Conservation (phyloP, 2,113 vertebrate species). For the Psammodynastes pulverulentus region DNA sequence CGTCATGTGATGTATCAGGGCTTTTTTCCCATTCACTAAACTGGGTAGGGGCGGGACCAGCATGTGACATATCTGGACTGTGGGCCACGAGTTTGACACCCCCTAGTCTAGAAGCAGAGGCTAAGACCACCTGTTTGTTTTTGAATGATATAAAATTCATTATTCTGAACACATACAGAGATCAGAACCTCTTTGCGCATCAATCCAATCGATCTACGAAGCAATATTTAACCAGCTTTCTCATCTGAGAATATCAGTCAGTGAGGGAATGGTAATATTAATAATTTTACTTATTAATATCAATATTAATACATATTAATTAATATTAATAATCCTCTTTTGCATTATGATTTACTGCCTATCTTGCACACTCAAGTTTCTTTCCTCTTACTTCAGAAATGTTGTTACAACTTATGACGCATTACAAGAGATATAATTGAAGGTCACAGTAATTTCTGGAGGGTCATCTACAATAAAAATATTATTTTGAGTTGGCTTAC, state of each 20-base stretch:
- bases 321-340: no score
- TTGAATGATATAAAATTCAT: not conserved
- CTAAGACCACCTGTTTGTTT: not conserved
- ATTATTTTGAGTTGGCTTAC: constrained; percentile 41
- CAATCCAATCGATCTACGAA: not conserved
- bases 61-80: no score
- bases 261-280: not conserved
- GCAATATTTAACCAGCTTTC: not conserved
- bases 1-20: no score
- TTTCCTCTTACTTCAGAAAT: constrained; percentile 44
- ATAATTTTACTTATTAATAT: no score
- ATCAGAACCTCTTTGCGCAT: not conserved
- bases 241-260: not conserved
- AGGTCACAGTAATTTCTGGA: constrained; percentile 54
- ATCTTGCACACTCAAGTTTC: constrained; percentile 33
- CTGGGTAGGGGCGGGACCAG: no score
- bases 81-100: no score
- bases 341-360: constrained; percentile 36
- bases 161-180: not conserved
- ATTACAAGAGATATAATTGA: constrained; percentile 50
- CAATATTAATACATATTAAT: no score
- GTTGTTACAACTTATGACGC: constrained; percentile 44
- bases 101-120: not conserved
- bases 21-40: no score
- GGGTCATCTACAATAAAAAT: constrained; percentile 50